Base-by-base conservation (phyloP, 2,888 invertebrate species). In the Bombylius major region DNA sequence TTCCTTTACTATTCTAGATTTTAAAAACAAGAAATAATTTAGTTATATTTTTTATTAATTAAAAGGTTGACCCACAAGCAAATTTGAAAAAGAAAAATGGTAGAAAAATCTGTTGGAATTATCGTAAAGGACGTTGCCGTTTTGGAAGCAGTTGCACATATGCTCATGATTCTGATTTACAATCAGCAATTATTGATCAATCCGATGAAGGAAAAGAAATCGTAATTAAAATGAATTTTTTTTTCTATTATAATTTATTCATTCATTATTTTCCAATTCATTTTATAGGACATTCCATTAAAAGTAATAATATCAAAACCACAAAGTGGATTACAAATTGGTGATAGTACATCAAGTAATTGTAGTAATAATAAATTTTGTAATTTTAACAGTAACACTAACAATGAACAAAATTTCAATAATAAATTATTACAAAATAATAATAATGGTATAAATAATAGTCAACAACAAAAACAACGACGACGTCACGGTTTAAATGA, bases 121-220 rank as follows among this genome's bases (percentile, higher is more conserved):
- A 92, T 70, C 79, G 90, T 45, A 92, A 91, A 70, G 93, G 94
- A 2, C 80, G 86, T 39, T 95, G 95, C 70, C 80, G 90, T 53
- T 93, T 92, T 74, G 94, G 94, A 1, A 89, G 90, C 67, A 91
- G 89, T 66, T 95, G 95, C 71, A 89, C 88, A 64, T 95, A 86
- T 72, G 92, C 91, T 1, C 94, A 95, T 71, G 92, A 91, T 66
- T 88, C 89, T 0, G 92, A 93, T 70, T 76, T 91, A 39, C 84
- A 85, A n/a, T 65, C 69, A 82, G 39, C 79, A 11, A 80, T 62
- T 23, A 75, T 74, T 7, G 31, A 79, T 82, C 50, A 79, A 80
- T 65, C 74, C 76, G 75, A 77, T 76, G 32, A 36, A 63, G 39
- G 50, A 14, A 14, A 42, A n/a, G 33, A 32, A 51, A 12, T 23